Evolutionary conservation across 2,113 vertebrate genomes (phyloP), one percentile per base, ranked within the genome.

Genomic region (Pycnonotus jocosus): DNA sequence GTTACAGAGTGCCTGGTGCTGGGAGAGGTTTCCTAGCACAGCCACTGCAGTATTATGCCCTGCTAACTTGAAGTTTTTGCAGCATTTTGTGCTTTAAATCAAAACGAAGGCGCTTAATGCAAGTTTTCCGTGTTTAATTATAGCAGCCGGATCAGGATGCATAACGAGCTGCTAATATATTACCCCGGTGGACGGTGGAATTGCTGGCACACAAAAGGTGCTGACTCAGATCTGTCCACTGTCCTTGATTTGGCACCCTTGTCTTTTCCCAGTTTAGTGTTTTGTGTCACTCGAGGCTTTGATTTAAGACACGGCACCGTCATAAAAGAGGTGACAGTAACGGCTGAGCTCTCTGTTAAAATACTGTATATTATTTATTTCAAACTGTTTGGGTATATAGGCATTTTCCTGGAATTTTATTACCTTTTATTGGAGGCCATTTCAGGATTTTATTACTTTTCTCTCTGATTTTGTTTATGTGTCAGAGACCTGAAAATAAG

Each of bases 401-500:
- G 70, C 81, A 61, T 95, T 95, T 95, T 86, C 87, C 73, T 94
- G 69, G 68, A 82, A 84, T 92, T 96, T 97, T 96, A 97, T 91
- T 96, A 77, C 90, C 81, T 95, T 95, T 96, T 97, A 96, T 95
- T 95, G 86, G 90, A 95, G 93, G 88, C 94, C 91, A 82, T 97
- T 96, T 96, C 82, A 81, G 40, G 42, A 61, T 93, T 96, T 94
- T 97, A 95, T 94, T 94, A 92, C 88, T 91, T 88, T 92, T 96
- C 96, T 95, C 91, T 93, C 92, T 86, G 93, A 90, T 93, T 92
- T 95, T 96, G 92, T 97, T 96, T 96, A 95, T 96, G 80, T 96
- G 83, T 94, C 83, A 94, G 94, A 94, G 81, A 61, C 81, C 84
- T 88, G 74, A 93, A 91, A 95, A 96, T 94, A 81, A 95, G 72